Evolutionary conservation across 2,888 invertebrate genomes (phyloP).

Genomic region (Cabera pusaria): DNA sequence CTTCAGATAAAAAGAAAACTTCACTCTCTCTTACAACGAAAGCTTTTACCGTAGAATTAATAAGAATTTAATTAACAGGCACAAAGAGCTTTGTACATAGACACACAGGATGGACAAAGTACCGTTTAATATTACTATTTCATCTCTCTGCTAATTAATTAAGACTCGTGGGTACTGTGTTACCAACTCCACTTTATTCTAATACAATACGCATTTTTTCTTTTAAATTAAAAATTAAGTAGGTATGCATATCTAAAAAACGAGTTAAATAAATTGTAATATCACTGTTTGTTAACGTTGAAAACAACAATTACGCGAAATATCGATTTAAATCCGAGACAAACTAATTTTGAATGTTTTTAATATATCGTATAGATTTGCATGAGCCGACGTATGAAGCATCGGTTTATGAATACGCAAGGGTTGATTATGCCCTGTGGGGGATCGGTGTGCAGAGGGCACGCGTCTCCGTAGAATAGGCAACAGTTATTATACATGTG

Average conservation of each 20-base stretch:
- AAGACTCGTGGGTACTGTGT: slow-evolving; percentile 1
- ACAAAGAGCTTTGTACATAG: slow-evolving; percentile 38
- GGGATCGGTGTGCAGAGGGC: slow-evolving; percentile 51
- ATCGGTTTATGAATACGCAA: slow-evolving; percentile 71
- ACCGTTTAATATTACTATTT: slow-evolving; percentile 20
- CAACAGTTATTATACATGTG: slow-evolving; percentile 4
- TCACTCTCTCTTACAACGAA: slow-evolving; percentile 35
- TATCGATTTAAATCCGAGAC: slow-evolving; percentile 20
- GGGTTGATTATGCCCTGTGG: slow-evolving; percentile 61
- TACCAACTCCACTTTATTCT: slow-evolving; percentile 1
- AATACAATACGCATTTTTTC: no score
- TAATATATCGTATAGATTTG: slow-evolving; percentile 25
- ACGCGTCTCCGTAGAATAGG: slow-evolving; percentile 39
- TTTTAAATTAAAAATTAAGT: no score
- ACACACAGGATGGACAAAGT: slow-evolving; percentile 15
- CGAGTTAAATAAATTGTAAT: no score
- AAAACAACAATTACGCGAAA: slow-evolving; percentile 1
- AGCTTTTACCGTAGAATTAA: slow-evolving; percentile 43
- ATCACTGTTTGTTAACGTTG: no score
- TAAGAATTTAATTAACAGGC: slow-evolving; percentile 64
- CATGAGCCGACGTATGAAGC: slow-evolving; percentile 44
- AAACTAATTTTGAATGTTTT: slow-evolving; percentile 17
- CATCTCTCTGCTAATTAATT: slow-evolving; percentile 17
- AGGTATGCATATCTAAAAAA: no score
- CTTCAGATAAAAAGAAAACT: slow-evolving; percentile 48